Base-by-base conservation (phyloP, 1,140 invertebrate genomes). In the Oscheius sp. region DNA sequence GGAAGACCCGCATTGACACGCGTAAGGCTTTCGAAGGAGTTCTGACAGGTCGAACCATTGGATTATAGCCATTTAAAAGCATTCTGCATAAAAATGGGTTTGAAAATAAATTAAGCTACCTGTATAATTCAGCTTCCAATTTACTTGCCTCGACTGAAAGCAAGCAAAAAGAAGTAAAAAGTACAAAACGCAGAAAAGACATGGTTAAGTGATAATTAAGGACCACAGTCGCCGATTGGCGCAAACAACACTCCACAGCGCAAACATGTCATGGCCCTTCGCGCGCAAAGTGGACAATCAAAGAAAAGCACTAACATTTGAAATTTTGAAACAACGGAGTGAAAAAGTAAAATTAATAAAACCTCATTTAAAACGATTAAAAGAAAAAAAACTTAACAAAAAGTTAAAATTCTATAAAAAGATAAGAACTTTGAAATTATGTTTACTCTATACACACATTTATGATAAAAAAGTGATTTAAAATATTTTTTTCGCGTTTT, bases 21-120 rank as follows among this genome's bases (percentile, higher is more conserved):
- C 91, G 90, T 82, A 98, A 90, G 82, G 94, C 91, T 84, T 95
- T 91, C 81, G 92, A 93, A 89, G 97, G 94, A 88, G 97, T 96
- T 84, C 91, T 90, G 84, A 97, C 93, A 74, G 95, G 95, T 85
- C 95, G 88, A 88, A 97, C 93, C 87, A 96, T 90, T 80, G 91
- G 91, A 89, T 97, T 96, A 90, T 98, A 97, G 29, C 49, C 49
- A 26, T 55, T 55, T 7, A 23, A 4, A 4, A 55, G 49, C 7
- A 55, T 13, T 55, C 49, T 55, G 28, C 15, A 55, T 13, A 55
- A 4, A 55, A 7, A 13, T 26, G 7, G 4, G 7, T 55, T 23
- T 26, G 15, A 20, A 55, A 7, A 4, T n/a, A 42, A 42, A 42
- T 42, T 42, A 42, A 10, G 15, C 7, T 55, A 55, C 49, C 28